These are phyloP conservation scores for Drosophila ustulata DNA, from an alignment of 2,888 invertebrate genomes.

Conservation along the genomic window DNA sequence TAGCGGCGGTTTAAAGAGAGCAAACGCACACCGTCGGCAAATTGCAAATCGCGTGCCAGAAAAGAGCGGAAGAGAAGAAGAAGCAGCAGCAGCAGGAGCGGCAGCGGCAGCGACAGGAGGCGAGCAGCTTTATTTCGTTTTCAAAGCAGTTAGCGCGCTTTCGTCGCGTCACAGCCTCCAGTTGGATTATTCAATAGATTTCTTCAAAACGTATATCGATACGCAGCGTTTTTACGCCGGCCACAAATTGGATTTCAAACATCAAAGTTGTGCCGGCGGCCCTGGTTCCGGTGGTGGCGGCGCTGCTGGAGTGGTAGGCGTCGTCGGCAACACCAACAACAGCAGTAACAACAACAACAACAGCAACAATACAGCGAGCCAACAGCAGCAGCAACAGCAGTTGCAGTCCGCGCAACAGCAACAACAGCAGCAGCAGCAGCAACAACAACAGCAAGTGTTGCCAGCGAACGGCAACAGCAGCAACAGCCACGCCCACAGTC, in stretches of 20 bases:
- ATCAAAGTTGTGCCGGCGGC: slow-evolving; percentile 90
- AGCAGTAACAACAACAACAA: slow-evolving; percentile 80
- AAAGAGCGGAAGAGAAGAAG: background rate
- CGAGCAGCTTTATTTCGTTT: slow-evolving; percentile 29
- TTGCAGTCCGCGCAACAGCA: slow-evolving; percentile 64
- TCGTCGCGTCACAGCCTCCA: slow-evolving; percentile 72
- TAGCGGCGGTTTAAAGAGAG: no score
- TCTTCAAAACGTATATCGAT: slow-evolving; percentile 85
- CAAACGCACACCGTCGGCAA: background rate
- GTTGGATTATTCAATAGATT: slow-evolving; percentile 83
- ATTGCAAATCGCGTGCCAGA: background rate
- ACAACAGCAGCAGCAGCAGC: slow-evolving; percentile 85
- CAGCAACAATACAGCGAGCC: slow-evolving; percentile 84
- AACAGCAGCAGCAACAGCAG: slow-evolving; percentile 50
- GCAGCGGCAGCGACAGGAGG: background rate
- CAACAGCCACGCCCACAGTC: slow-evolving; percentile 63
- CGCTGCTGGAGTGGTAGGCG: slow-evolving; percentile 80
- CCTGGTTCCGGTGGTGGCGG: slow-evolving; percentile 86
- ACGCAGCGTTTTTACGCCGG: slow-evolving; percentile 86
- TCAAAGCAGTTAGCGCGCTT: slow-evolving; percentile 44
- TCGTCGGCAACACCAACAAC: slow-evolving; percentile 82
- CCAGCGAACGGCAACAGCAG: slow-evolving; percentile 43
- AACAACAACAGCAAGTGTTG: slow-evolving; percentile 34
- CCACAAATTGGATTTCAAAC: slow-evolving; percentile 94
- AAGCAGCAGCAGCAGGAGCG: background rate